Evolutionary conservation across 92 coral and sea anemone genomes (phyloP).

Genomic region (Epizoanthus fatuus): DNA sequence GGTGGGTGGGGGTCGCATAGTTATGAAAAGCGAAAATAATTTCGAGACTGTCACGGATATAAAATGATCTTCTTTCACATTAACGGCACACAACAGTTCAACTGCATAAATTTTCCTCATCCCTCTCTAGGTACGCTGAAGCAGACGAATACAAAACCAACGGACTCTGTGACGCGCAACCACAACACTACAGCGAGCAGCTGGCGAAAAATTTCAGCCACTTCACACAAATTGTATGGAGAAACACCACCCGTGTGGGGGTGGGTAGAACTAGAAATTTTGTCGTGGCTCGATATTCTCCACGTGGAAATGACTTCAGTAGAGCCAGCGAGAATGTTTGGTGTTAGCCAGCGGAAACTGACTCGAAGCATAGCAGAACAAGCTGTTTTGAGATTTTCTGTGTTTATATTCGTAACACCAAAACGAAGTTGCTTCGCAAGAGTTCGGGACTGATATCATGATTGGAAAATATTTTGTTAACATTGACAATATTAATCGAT

Average conservation of each 20-base stretch:
- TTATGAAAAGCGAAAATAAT: too few species aligned
- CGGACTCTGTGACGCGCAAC: slow-evolving; percentile 4
- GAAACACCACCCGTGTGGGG: slow-evolving; percentile 48
- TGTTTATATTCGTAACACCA: background rate
- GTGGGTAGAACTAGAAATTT: slow-evolving; percentile 44
- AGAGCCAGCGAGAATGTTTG: slow-evolving; percentile 20
- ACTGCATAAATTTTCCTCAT: background rate
- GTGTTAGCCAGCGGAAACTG: slow-evolving; percentile 16
- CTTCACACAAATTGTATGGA: slow-evolving; percentile 34
- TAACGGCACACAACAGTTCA: too few species aligned
- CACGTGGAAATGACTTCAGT: slow-evolving; percentile 36
- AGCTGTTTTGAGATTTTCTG: background rate
- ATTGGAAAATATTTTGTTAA: too few species aligned
- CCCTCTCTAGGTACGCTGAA: slow-evolving; percentile 25
- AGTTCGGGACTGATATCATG: background rate
- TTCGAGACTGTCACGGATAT: too few species aligned
- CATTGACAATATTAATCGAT: too few species aligned
- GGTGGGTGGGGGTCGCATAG: too few species aligned
- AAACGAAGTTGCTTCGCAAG: background rate
- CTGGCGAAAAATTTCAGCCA: background rate
- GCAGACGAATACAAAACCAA: background rate
- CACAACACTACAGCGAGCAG: slow-evolving; percentile 2
- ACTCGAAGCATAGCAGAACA: background rate
- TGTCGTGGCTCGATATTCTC: slow-evolving; percentile 33
- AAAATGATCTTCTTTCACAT: too few species aligned